Conservation (phyloP, 2,888 invertebrate genomes). For the Patella caerulea region DNA sequence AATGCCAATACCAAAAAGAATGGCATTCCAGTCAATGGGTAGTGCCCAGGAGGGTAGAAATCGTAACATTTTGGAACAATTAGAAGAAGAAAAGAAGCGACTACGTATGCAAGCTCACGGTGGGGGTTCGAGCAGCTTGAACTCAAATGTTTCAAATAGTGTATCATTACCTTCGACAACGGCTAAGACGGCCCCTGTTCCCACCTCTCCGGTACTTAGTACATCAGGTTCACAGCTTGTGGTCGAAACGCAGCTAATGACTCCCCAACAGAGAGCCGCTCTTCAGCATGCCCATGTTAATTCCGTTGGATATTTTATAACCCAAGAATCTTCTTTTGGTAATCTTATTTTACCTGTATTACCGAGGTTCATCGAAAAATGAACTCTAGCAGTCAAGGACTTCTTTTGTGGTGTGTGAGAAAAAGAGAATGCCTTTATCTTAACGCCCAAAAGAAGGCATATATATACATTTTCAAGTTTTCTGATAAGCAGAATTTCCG, state of each 20-base stretch:
- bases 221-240: constrained; percentile 37
- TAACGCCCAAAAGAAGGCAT: too few species aligned
- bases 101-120: constrained; percentile 48
- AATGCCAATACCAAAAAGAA: not conserved
- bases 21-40: not conserved
- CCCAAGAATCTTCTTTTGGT: constrained; percentile 94
- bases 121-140: constrained; percentile 3
- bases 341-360: constrained; percentile 93
- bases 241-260: constrained; percentile 56
- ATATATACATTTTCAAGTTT: too few species aligned
- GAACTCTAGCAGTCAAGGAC: not conserved
- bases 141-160: constrained; percentile 13
- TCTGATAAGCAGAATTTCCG: too few species aligned
- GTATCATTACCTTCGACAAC: constrained; percentile 8
- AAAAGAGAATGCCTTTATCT: too few species aligned
- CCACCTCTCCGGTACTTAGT: not conserved
- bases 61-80: constrained; percentile 64
- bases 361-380: constrained; percentile 77
- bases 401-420: too few species aligned
- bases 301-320: constrained; percentile 91
- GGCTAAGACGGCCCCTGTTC: not conserved
- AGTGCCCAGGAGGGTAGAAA: constrained; percentile 28
- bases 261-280: constrained; percentile 66
- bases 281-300: constrained; percentile 78
- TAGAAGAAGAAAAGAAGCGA: constrained; percentile 69